Evolutionary conservation across 92 coral and sea anemone genomes (phyloP).

Genomic region (Zoanthus solanderi): DNA sequence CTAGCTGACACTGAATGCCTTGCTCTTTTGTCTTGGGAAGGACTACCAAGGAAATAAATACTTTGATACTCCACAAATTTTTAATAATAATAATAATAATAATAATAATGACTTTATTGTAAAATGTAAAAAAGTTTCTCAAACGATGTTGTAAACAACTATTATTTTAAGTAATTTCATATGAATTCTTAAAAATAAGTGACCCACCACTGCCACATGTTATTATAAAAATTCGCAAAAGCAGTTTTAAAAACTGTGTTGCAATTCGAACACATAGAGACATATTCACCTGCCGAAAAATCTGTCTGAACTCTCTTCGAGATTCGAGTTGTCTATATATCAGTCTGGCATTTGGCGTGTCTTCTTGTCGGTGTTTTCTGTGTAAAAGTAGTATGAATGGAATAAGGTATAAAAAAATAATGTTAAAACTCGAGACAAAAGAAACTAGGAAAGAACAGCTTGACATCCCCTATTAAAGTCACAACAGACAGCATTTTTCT

Average conservation of each 20-base stretch:
- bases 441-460: conserved; percentile 1
- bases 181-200: background rate
- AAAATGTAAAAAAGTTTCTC: background rate
- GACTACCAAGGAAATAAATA: conserved; percentile 9
- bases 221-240: conserved; percentile 3
- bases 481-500: background rate
- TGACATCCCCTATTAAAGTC: background rate
- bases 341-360: conserved; percentile 20
- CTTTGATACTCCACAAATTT: background rate
- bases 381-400: background rate
- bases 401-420: background rate
- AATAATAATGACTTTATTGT: background rate
- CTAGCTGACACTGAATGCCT: conserved; percentile 2
- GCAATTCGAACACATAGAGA: background rate
- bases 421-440: background rate
- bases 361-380: conserved; percentile 22
- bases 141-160: background rate
- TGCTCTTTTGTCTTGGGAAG: conserved; percentile 23
- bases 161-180: background rate
- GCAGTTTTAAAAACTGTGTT: background rate
- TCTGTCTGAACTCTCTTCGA: conserved; percentile 23
- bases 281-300: background rate
- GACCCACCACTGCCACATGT: background rate
- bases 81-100: background rate
- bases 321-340: background rate